Conservation (phyloP, 2,797 vertebrate species). For the Chromis chromis region DNA sequence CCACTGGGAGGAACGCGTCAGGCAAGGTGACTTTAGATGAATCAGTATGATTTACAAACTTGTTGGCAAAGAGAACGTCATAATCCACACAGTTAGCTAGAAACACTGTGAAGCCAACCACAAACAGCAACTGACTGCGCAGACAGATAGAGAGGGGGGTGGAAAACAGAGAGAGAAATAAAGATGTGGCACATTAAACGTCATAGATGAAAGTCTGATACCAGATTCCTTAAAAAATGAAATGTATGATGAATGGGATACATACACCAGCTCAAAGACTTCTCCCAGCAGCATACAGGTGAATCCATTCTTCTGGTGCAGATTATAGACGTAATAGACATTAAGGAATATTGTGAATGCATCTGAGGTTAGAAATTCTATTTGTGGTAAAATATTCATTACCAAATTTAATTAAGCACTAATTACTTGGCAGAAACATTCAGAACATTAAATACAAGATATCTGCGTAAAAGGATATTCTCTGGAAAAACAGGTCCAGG, state of each 20-base stretch:
- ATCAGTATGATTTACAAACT: slow-evolving; percentile 96
- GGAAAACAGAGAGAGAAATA: not conserved
- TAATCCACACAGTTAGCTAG: slow-evolving; percentile 99
- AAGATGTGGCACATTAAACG: not conserved
- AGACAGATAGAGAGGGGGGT: not conserved
- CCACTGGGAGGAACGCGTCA: slow-evolving; percentile 93
- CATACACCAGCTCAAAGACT: slow-evolving; percentile 97
- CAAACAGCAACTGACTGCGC: slow-evolving; percentile 96
- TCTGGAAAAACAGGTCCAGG: slow-evolving; percentile 97
- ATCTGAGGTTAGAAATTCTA: not conserved
- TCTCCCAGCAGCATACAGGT: slow-evolving; percentile 98
- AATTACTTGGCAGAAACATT: not conserved
- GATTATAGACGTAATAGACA: slow-evolving; percentile 91
- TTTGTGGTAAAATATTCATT: not conserved
- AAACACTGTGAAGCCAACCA: slow-evolving; percentile 97
- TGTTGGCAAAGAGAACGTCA: slow-evolving; percentile 99
- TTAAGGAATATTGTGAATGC: slow-evolving; percentile 82
- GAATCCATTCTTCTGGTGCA: slow-evolving; percentile 99
- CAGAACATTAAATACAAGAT: not conserved
- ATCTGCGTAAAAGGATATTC: slow-evolving; percentile 92
- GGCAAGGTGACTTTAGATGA: slow-evolving; percentile 96
- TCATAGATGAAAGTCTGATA: not conserved
- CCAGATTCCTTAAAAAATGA: not conserved
- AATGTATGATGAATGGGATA: slow-evolving; percentile 50
- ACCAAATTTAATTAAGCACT: not conserved